phyloP scores from a whole-genome alignment of 2,888 invertebrate species.

The Ichneumoninae sp. region DNA sequence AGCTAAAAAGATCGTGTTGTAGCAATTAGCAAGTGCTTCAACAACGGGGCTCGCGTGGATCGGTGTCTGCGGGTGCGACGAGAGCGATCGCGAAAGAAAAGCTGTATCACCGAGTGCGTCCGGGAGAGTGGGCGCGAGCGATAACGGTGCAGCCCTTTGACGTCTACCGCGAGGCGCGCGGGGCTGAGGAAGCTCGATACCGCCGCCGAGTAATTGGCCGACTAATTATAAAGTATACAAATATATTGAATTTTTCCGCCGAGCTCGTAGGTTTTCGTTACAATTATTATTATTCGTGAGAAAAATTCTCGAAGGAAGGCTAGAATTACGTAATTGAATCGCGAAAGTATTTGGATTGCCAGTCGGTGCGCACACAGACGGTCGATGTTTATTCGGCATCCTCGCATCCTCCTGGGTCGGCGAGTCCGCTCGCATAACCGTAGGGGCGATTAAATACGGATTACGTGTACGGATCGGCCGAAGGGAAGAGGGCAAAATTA shows the following conservation, averaged over 20 bases:
- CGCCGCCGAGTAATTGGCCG: slow-evolving; percentile 43
- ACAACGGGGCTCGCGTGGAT: background rate
- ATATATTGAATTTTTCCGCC: background rate
- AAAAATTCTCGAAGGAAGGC: background rate
- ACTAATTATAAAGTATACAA: slow-evolving; percentile 26
- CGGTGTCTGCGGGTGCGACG: no score
- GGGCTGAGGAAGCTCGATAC: slow-evolving; percentile 9
- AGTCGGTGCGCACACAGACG: background rate
- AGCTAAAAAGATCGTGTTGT: background rate
- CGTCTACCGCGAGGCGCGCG: slow-evolving; percentile 9
- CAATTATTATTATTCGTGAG: background rate
- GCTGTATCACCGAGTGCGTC: no score
- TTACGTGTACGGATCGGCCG: slow-evolving; percentile 30
- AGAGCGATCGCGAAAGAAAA: no score
- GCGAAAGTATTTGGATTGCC: slow-evolving; percentile 1
- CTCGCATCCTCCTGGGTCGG: background rate
- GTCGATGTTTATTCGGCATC: slow-evolving; percentile 24
- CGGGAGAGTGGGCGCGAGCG: background rate
- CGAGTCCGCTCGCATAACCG: background rate
- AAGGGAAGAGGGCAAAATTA: slow-evolving; percentile 14
- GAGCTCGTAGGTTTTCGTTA: background rate
- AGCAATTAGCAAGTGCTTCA: background rate
- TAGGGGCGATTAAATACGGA: slow-evolving; percentile 42
- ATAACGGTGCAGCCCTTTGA: slow-evolving; percentile 30
- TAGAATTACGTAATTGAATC: no score